Percentiles rank a stretch among this genome's conserved stretches.
These are phyloP conservation scores for Pachycephus smyrnensis DNA, from an alignment of 2,888 invertebrate species.

Conservation along the genomic window DNA sequence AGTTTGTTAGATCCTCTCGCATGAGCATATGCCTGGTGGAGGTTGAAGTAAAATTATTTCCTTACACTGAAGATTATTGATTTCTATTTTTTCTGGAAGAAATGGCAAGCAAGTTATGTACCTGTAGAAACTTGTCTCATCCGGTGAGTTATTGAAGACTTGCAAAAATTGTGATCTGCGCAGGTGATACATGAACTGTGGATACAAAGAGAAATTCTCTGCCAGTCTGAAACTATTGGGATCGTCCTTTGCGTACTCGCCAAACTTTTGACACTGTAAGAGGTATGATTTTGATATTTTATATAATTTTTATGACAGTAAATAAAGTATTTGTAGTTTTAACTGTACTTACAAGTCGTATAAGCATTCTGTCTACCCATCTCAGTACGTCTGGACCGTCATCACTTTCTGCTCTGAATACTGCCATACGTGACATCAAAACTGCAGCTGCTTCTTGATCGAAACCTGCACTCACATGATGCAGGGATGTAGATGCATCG, in stretches of 20 bases:
- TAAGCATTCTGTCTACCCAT: constrained; percentile 98
- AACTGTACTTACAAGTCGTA: constrained; percentile 80
- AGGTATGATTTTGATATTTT: constrained; percentile 4
- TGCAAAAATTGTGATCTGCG: constrained; percentile 98
- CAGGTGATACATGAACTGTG: constrained; percentile 99
- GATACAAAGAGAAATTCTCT: constrained; percentile 98
- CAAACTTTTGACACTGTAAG: constrained; percentile 97
- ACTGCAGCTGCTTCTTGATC: constrained; percentile 99
- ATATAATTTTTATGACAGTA: background rate
- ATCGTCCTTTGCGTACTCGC: constrained; percentile 98
- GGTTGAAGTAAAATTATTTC: constrained; percentile 22
- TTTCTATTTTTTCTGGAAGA: background rate
- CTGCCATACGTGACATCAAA: constrained; percentile 95
- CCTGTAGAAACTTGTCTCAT: constrained; percentile 99
- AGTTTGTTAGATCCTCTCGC: constrained; percentile 97
- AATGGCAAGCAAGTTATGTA: constrained; percentile 51
- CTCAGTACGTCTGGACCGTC: constrained; percentile 97
- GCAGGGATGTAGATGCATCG: constrained; percentile 89
- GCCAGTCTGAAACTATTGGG: constrained; percentile 95
- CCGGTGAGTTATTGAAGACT: constrained; percentile 99
- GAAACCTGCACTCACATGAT: constrained; percentile 94
- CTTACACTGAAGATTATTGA: constrained; percentile 17
- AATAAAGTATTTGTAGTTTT: constrained; percentile 4
- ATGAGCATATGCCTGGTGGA: constrained; percentile 89
- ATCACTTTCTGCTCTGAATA: constrained; percentile 93